A percentile compares a stretch with the other conserved stretches of the same genome.
These are phyloP conservation scores for Forbesichthys papilliferus DNA, from an alignment of 2,113 vertebrate species.

Conservation along the genomic window DNA sequence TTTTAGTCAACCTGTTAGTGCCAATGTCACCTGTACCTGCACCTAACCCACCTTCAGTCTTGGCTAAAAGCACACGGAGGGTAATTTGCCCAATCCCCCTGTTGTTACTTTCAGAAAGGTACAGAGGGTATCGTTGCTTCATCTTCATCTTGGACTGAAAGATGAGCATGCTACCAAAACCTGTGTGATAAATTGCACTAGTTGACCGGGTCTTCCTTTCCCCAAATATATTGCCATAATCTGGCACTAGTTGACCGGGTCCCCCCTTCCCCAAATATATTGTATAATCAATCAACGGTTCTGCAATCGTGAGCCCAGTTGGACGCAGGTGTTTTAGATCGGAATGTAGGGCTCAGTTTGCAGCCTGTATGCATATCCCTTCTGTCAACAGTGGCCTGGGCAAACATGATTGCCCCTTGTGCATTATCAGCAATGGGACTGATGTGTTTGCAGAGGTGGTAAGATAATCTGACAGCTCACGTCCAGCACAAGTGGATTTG, in stretches of 20 bases:
- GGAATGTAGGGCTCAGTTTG: constrained; percentile 33
- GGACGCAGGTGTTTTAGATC: too few relatives aligned
- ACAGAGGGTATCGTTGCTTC: background rate
- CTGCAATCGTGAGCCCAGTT: constrained; percentile 18
- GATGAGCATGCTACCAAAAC: too few relatives aligned
- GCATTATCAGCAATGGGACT: constrained; percentile 6
- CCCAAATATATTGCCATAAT: too few relatives aligned
- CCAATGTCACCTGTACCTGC: constrained; percentile 45
- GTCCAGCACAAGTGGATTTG: background rate
- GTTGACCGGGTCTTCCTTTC: background rate
- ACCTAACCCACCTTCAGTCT: background rate
- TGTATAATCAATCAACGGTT: constrained; percentile 6
- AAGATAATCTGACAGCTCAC: constrained; percentile 1
- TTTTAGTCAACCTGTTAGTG: constrained; percentile 58
- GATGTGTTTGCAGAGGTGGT: constrained; percentile 15
- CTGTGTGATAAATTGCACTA: too few relatives aligned
- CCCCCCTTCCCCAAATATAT: background rate
- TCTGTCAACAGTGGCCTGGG: constrained; percentile 26
- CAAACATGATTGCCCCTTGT: constrained; percentile 18
- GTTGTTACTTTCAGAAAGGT: background rate
- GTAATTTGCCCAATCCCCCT: background rate
- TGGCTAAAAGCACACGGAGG: background rate
- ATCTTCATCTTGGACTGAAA: too few relatives aligned
- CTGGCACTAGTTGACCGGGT: background rate
- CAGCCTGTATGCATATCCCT: constrained; percentile 32